Percentiles rank a stretch among this genome's conserved stretches.
Conservation (phyloP, 2,113 vertebrate species). For the Garra rufa region DNA sequence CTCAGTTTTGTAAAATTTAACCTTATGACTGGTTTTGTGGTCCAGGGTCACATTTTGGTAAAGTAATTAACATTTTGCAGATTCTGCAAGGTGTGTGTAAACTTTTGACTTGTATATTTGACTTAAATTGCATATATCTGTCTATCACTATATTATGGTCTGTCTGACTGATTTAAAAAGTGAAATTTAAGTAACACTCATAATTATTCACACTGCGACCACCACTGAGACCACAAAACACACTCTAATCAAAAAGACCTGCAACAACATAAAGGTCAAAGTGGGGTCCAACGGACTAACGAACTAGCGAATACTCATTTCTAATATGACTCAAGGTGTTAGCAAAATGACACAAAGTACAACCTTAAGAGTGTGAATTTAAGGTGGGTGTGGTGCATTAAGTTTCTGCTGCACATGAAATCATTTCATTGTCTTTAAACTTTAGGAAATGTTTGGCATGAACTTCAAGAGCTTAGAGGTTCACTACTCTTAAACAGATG, state of each 20-base stretch:
- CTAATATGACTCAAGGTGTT: neutral
- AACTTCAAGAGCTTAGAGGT: neutral
- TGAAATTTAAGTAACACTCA: neutral
- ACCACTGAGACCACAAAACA: neutral
- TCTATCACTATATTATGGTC: neutral
- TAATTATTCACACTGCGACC: neutral
- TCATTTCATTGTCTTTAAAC: conserved; percentile 28
- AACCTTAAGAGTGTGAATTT: conserved; percentile 35
- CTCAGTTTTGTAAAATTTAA: too few relatives aligned
- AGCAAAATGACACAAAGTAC: conserved; percentile 14
- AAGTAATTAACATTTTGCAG: too few relatives aligned
- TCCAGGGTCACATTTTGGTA: too few relatives aligned
- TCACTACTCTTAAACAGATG: conserved; percentile 13
- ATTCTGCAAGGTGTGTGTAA: too few relatives aligned
- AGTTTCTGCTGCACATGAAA: conserved; percentile 47
- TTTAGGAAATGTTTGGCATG: neutral
- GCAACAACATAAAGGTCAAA: neutral
- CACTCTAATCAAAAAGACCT: neutral
- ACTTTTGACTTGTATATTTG: too few relatives aligned
- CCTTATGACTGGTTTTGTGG: too few relatives aligned
- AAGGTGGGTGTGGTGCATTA: conserved; percentile 35
- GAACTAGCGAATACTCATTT: neutral
- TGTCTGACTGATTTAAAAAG: neutral
- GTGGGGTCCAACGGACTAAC: neutral
- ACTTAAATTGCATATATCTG: too few relatives aligned